Evolutionary conservation across 2,888 invertebrate species (phyloP), one percentile per base, ranked within the genome.

Genomic region (Torymus aiolomorphi): DNA sequence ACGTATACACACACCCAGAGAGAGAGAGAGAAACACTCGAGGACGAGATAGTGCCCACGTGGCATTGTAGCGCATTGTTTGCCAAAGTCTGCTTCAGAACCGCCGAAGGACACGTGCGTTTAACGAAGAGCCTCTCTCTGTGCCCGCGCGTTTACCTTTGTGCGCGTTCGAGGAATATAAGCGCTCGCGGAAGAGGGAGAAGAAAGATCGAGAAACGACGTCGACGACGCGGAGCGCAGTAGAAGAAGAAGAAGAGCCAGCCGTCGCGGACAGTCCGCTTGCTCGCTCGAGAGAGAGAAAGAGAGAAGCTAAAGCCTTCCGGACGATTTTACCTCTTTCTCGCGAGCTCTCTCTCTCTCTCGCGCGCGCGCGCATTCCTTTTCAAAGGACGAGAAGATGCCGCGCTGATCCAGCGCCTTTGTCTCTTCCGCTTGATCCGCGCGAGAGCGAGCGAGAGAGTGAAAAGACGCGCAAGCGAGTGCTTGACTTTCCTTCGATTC

Each of bases 401-500:
- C 62, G 52, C 51, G 76, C 72, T 76, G 76, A 73, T 80, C 76
- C 76, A 72, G 73, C 70, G 80, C 73, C 76, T 80, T 76, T 80
- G 72, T 76, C 80, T 77, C 71, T 80, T 76, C 80, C 80, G 76
- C 80, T 80, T 80, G 80, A 80, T 80, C 71, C 80, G 76, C 59
- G 62, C 18, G 51, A 65, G 73, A 78, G 31, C 3, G 8, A 31
- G 24, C 2, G 31, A 31, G 31, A 31, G 31, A 74, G 74, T 74
- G 74, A 74, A 78, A 74, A 78, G 78, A 70, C 78, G 57, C 75
- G 31, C 31, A 31, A 3, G 31, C 31, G 8, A 31, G 31, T 3
- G 79, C 79, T 79, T 79, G 75, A 79, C 79, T 79, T 79, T 79
- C 14, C 79, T 71, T 75, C 79, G 75, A 79, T 78, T 74, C 75